Evolutionary conservation across 2,888 invertebrate genomes (phyloP), one percentile per base, ranked within the genome.

Genomic region (Thalpophila matura): DNA sequence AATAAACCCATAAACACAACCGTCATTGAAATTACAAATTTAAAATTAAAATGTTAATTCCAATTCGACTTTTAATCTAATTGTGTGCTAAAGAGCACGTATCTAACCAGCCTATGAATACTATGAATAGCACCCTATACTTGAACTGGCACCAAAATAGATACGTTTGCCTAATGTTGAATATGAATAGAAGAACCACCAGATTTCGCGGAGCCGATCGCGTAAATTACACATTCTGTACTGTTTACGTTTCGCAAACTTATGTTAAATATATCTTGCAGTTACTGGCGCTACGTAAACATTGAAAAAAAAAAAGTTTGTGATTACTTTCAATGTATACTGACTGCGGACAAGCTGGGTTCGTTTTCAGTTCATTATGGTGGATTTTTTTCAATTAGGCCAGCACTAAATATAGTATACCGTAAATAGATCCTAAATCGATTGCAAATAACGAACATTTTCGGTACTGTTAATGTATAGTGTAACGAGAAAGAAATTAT

Each of bases 121-220:
- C 82, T 79, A 76, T 79, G 54, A 86, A 85, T 87, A 87, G 79
- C 64, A 16, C 38, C 68, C 77, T 82, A 85, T 82, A 86, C 84
- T 85, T 81, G 83, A 83, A 81, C 77, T 72, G 67, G 75, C 79
- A 54, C 58, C 50, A 77, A 81, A 87, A 87, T 87, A 88, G 79
- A 77, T 45, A 46, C 66, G 71, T 79, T 80, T 70, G 77, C 61
- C 74, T 74, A 70, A 76, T 73, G 66, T 80, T 77, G 70, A 77
- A 77, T 71, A 71, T 67, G 54, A 57, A 57, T 74, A 72, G 57
- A 37, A 49, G 31, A 78, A 62, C 64, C 59, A 71, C 56, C 68
- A 61, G 71, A 73, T 60, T 63, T 71, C 79, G 75, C 75, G 51
- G 69, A 78, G 57, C 63, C 68, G 62, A 70, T 79, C 72, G 73